Evolutionary conservation across 2,888 invertebrate species (phyloP).

Genomic region (Pedicia rivosa): DNA sequence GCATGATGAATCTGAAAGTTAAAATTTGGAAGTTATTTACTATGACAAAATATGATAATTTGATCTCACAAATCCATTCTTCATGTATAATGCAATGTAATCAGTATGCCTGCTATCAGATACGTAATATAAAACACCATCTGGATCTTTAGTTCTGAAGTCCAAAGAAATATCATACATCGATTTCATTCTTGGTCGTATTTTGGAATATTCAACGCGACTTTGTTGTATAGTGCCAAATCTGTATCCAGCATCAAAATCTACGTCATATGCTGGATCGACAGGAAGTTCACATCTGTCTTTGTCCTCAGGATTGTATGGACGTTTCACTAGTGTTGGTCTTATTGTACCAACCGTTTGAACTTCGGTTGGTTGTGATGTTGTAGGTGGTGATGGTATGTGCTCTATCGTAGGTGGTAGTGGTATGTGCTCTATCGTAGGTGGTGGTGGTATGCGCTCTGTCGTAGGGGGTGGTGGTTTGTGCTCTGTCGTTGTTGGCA

Average conservation of each 20-base stretch:
- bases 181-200: conserved; percentile 44
- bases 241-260: conserved; percentile 24
- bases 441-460: conserved; percentile 13
- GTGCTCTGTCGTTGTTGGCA: conserved; percentile 3
- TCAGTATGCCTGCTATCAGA: conserved; percentile 44
- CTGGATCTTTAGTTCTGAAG: conserved; percentile 51
- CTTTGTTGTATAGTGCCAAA: conserved; percentile 43
- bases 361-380: conserved; percentile 11
- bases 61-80: conserved; percentile 47
- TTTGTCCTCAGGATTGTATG: conserved; percentile 24
- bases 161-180: conserved; percentile 60
- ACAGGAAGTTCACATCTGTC: conserved; percentile 25
- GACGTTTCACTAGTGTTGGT: conserved; percentile 15
- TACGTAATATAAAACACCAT: conserved; percentile 76
- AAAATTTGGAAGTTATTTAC: background rate
- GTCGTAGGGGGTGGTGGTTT: conserved; percentile 17
- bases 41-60: background rate
- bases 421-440: conserved; percentile 9
- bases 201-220: conserved; percentile 50
- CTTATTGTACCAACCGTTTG: conserved; percentile 19
- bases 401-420: conserved; percentile 6
- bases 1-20: conserved; percentile 42
- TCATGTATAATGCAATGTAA: conserved; percentile 59
- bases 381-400: conserved; percentile 17
- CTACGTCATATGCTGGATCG: conserved; percentile 25